Conservation (phyloP, 2,888 invertebrate species). For the Epinotia bilunana region DNA sequence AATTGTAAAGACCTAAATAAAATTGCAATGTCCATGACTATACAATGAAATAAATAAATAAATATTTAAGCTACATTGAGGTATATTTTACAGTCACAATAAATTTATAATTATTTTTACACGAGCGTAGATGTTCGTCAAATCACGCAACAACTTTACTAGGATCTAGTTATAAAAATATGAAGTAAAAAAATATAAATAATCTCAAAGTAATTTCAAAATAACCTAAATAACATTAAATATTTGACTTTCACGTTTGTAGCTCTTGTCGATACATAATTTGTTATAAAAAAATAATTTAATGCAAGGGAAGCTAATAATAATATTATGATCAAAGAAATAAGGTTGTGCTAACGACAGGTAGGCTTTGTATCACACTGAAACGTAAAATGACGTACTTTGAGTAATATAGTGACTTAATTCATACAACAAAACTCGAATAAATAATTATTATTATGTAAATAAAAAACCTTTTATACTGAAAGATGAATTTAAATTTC, state of each 20-base stretch:
- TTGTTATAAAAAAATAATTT: constrained; percentile 44
- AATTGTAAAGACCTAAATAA: too few species aligned
- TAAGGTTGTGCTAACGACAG: constrained; percentile 44
- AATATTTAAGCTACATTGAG: not conserved
- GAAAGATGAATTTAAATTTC: too few species aligned
- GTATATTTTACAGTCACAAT: constrained; percentile 31
- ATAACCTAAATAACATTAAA: constrained; percentile 63
- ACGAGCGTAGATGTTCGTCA: constrained; percentile 33
- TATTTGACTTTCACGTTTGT: constrained; percentile 61
- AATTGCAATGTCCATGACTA: too few species aligned
- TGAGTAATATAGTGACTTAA: not conserved
- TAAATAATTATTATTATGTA: too few species aligned
- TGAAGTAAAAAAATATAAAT: constrained; percentile 72
- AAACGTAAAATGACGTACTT: constrained; percentile 8
- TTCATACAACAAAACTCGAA: not conserved
- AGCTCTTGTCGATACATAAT: constrained; percentile 41
- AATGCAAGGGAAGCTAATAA: constrained; percentile 52
- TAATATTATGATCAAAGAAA: constrained; percentile 24
- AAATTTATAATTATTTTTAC: constrained; percentile 33
- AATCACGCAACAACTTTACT: constrained; percentile 52
- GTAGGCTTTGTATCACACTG: constrained; percentile 28
- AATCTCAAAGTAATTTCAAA: constrained; percentile 83
- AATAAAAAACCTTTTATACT: too few species aligned
- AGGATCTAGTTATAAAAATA: constrained; percentile 73
- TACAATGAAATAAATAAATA: not conserved